phyloP scores from a whole-genome alignment of 2,797 vertebrate genomes.

The Myotis daubentonii region DNA sequence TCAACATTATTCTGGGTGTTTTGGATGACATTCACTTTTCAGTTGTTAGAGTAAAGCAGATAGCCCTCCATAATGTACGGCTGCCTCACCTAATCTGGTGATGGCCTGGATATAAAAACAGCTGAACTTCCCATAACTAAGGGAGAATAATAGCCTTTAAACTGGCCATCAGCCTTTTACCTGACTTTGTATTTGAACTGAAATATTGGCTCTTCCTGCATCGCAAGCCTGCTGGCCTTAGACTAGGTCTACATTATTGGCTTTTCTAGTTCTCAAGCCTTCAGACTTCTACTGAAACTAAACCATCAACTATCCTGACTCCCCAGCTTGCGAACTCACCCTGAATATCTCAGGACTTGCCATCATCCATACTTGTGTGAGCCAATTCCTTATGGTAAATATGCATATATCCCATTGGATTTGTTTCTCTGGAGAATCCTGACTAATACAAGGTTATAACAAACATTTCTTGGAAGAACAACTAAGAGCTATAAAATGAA shows the following conservation, averaged over 20 bases:
- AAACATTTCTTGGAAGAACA: background rate
- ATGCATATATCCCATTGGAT: background rate
- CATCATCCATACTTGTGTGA: rapidly evolving
- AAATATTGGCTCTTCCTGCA: background rate
- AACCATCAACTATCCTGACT: background rate
- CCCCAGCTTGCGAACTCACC: background rate
- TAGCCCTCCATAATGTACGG: background rate
- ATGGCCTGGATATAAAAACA: background rate
- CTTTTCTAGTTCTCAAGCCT: background rate
- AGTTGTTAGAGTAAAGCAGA: background rate
- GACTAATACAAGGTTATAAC: background rate
- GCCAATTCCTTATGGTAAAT: background rate
- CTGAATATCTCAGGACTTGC: background rate
- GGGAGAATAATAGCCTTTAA: background rate
- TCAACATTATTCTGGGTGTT: background rate
- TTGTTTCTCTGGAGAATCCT: background rate
- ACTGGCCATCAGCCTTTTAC: background rate
- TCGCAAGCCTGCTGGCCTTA: background rate
- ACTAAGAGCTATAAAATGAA: slow-evolving; percentile 7
- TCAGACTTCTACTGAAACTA: background rate
- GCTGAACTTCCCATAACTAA: background rate
- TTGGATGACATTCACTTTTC: background rate
- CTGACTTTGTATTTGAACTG: background rate
- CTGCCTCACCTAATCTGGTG: background rate
- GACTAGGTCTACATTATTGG: rapidly evolving